These are phyloP conservation scores for Solenopsis fugax DNA, from an alignment of 1,140 invertebrate genomes.

Conservation along the genomic window DNA sequence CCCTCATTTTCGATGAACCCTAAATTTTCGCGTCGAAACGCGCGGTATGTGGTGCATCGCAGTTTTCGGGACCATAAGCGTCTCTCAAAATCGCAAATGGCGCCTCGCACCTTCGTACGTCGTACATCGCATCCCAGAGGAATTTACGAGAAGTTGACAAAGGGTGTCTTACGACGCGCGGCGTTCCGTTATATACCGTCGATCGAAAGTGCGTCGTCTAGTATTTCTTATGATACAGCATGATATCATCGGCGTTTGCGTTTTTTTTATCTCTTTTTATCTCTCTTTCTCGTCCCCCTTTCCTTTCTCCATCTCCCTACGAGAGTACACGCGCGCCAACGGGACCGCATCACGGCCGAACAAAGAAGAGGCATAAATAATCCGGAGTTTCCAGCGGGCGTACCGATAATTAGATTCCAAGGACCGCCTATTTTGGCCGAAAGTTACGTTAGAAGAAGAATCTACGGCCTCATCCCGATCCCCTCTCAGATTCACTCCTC, in stretches of 20 bases:
- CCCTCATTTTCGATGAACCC: background rate
- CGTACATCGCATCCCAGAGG: background rate
- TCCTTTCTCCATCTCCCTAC: slow-evolving; percentile 11
- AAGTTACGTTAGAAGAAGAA: slow-evolving; percentile 76
- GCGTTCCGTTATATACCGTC: slow-evolving; percentile 9
- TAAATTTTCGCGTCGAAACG: slow-evolving; percentile 11
- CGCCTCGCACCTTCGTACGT: too few species aligned
- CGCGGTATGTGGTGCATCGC: background rate
- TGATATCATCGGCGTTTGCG: slow-evolving; percentile 27
- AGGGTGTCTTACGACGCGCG: background rate
- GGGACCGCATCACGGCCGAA: slow-evolving; percentile 63
- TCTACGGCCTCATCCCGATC: slow-evolving; percentile 35
- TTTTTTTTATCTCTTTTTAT: slow-evolving; percentile 29
- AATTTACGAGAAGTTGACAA: slow-evolving; percentile 31
- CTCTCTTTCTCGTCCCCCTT: slow-evolving; percentile 4
- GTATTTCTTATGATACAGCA: slow-evolving; percentile 49
- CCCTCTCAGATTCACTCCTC: slow-evolving; percentile 28
- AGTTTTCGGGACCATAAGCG: background rate
- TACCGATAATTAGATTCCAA: slow-evolving; percentile 78
- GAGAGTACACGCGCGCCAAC: slow-evolving; percentile 30
- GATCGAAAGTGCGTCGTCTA: slow-evolving; percentile 41
- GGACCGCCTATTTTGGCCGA: slow-evolving; percentile 77
- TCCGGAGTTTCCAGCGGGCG: slow-evolving; percentile 66
- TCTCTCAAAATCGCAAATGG: background rate
- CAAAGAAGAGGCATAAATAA: slow-evolving; percentile 75